phyloP scores from a whole-genome alignment of 2,797 vertebrate genomes.

The Clarias fuscus region DNA sequence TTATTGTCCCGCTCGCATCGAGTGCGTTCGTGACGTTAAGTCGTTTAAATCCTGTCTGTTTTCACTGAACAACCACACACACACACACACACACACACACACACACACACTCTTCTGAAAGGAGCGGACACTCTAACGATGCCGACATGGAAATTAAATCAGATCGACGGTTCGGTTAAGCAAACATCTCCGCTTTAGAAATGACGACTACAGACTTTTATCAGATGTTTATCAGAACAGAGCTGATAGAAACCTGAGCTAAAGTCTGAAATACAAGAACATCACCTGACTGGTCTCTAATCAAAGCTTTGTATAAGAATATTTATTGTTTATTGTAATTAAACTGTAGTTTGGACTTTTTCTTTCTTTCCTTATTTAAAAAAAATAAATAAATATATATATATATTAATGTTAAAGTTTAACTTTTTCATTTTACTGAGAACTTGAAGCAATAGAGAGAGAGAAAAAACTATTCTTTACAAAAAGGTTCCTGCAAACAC shows the following conservation, averaged over 20 bases:
- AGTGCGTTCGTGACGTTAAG: constrained; percentile 17
- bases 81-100: background rate
- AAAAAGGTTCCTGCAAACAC: too few relatives aligned
- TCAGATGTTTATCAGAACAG: background rate
- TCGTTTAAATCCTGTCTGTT: background rate
- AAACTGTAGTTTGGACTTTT: background rate
- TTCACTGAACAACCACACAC: background rate
- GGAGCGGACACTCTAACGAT: background rate
- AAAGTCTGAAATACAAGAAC: background rate
- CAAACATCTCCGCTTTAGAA: background rate
- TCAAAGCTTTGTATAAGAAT: background rate
- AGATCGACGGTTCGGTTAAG: background rate
- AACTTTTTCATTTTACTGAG: too few relatives aligned
- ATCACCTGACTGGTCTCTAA: background rate
- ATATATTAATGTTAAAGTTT: too few relatives aligned
- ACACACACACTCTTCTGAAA: background rate
- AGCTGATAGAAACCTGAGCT: background rate
- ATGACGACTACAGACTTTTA: too few relatives aligned
- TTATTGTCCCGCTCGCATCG: constrained; percentile 21
- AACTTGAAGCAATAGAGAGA: too few relatives aligned
- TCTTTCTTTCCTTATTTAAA: background rate
- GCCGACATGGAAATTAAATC: background rate
- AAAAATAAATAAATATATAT: too few relatives aligned
- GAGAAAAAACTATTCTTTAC: too few relatives aligned
- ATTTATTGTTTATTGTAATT: background rate